phyloP scores from a whole-genome alignment of 2,113 vertebrate species.

The Pristiophorus japonicus region DNA sequence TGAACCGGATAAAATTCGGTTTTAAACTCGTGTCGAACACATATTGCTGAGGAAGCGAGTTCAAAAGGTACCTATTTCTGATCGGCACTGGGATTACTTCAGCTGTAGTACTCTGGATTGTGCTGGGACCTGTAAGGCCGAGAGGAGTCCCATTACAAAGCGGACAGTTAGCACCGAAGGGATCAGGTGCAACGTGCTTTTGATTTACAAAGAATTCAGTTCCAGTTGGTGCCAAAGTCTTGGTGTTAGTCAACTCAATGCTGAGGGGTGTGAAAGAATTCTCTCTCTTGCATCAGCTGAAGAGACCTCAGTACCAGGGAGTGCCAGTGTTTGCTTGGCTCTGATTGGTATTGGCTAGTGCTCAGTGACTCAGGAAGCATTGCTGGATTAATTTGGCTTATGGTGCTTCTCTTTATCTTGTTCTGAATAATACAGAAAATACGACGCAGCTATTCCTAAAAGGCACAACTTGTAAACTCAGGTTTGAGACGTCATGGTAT shows the following conservation, averaged over 20 bases:
- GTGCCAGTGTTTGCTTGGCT: too few species aligned
- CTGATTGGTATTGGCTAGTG: too few species aligned
- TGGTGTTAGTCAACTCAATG: not conserved
- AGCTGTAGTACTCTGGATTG: not conserved
- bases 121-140: too few species aligned
- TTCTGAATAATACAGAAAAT: not conserved
- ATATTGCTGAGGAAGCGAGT: too few species aligned
- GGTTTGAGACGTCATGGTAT: not conserved
- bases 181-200: not conserved
- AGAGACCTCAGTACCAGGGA: not conserved
- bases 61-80: not conserved
- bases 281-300: not conserved
- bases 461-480: not conserved
- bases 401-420: not conserved
- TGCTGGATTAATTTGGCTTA: not conserved
- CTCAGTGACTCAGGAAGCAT: not conserved
- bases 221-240: not conserved
- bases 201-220: not conserved
- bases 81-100: not conserved
- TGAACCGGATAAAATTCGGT: too few species aligned
- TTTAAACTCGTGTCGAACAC: too few species aligned
- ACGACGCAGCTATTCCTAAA: not conserved
- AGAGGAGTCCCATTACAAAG: not conserved
- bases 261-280: not conserved
- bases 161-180: not conserved